Evolutionary conservation across 2,113 vertebrate genomes (phyloP), one percentile per base, ranked within the genome.

Genomic region (Sander vitreus): DNA sequence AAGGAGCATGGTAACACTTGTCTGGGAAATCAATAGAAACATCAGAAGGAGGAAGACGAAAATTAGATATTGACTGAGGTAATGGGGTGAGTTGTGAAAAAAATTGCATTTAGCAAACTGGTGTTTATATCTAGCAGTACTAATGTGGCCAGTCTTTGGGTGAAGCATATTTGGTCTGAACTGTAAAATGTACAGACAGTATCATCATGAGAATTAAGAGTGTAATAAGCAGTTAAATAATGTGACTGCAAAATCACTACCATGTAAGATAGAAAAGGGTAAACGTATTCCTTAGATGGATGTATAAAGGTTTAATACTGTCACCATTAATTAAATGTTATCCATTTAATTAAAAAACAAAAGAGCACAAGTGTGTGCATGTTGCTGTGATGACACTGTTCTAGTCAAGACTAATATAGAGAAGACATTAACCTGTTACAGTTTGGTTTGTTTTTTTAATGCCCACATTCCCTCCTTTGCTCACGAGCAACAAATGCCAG

Each of bases 51-150:
- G 85, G 84, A 93, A 89, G 74, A 79, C 53, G 78, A 80, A 78
- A 80, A 93, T 91, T 91, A 90, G 84, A 78, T 91, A 93, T 92
- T 88, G 90, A 93, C 80, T 76, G 72, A 84, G 80, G 85, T 90
- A 90, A 91, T 85, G 88, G 85, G 77, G 76, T 89, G 86, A 84
- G 80, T 81, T 78, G 76, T 84, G 67, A 63, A 73, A 76, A 78
- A 81, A 80, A 80, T 43, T 62, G 43, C 72, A 86, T 81, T 83
- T 80, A 50, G 48, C 62, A 47, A 64, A 78, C 58, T 45, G 68
- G 36, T 73, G 73, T 87, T 89, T 79, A 83, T 65, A 87, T 85
- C 65, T 81, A 18, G 62, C n/a, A 43, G 73, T 5, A 54, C 27
- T 60, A 71, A 87, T 75, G 77, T 62, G 70, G 66, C 73, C 62